Evolutionary conservation across 2,113 vertebrate genomes (phyloP).

Genomic region (Callochromis pleurospilus): DNA sequence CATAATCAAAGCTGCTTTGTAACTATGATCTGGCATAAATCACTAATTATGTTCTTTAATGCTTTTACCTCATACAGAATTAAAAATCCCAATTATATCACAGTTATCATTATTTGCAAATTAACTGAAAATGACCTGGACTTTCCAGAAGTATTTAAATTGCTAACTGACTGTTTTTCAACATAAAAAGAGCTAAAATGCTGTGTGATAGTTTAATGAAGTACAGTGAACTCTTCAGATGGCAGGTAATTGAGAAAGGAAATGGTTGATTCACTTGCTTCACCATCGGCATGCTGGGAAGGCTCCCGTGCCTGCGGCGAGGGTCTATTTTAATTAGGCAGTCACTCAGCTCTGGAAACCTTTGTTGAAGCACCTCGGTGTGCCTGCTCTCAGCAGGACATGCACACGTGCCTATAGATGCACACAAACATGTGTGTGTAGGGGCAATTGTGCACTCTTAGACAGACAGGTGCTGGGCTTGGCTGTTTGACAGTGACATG

Average conservation of each 20-base stretch:
- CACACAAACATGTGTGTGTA: background rate
- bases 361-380: background rate
- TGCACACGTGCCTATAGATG: background rate
- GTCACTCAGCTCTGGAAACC: constrained; percentile 40
- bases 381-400: background rate
- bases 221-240: background rate
- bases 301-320: background rate
- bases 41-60: background rate
- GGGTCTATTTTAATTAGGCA: constrained; percentile 35
- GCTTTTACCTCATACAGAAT: background rate
- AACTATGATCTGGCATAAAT: background rate
- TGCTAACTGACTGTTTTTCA: background rate
- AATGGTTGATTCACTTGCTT: background rate
- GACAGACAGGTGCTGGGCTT: background rate
- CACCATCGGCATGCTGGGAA: background rate
- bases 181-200: background rate
- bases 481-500: constrained; percentile 11
- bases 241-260: background rate
- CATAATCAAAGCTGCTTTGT: background rate
- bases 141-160: background rate
- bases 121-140: background rate
- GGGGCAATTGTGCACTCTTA: background rate
- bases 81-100: background rate
- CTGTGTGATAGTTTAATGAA: background rate
- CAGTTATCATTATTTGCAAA: background rate